Evolutionary conservation across 2,113 vertebrate genomes (phyloP).

Genomic region (Fregata magnificens): DNA sequence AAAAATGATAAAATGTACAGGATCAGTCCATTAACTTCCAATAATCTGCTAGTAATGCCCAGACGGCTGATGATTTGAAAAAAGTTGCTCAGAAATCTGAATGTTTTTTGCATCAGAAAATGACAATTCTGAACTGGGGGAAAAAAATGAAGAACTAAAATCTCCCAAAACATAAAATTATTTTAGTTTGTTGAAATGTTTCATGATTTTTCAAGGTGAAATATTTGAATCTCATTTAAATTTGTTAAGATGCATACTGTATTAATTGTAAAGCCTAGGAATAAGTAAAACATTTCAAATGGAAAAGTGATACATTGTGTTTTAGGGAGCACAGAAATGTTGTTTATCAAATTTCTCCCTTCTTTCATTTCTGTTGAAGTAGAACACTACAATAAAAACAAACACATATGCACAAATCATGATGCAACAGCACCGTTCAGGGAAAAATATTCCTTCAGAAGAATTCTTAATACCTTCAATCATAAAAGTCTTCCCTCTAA

Average conservation of each 20-base stretch:
- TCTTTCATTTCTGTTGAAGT: background rate
- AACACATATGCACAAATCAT: background rate
- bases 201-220: background rate
- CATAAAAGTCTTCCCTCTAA: background rate
- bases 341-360: background rate
- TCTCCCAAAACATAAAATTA: background rate
- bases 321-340: background rate
- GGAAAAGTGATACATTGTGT: background rate
- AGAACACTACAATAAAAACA: background rate
- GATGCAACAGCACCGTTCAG: background rate
- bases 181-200: background rate
- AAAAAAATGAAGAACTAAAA: background rate
- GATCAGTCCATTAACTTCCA: background rate
- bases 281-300: background rate
- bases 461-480: background rate
- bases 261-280: background rate
- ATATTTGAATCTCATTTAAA: background rate
- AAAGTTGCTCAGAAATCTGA: background rate
- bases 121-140: background rate
- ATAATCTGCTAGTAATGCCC: background rate
- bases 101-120: background rate
- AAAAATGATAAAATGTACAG: background rate
- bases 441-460: background rate
- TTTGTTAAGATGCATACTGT: background rate
- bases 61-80: background rate